A percentile compares a stretch with the other conserved stretches of the same genome.
Evolutionary conservation across 2,888 invertebrate genomes (phyloP).

Genomic region (Endotricha flammealis): DNA sequence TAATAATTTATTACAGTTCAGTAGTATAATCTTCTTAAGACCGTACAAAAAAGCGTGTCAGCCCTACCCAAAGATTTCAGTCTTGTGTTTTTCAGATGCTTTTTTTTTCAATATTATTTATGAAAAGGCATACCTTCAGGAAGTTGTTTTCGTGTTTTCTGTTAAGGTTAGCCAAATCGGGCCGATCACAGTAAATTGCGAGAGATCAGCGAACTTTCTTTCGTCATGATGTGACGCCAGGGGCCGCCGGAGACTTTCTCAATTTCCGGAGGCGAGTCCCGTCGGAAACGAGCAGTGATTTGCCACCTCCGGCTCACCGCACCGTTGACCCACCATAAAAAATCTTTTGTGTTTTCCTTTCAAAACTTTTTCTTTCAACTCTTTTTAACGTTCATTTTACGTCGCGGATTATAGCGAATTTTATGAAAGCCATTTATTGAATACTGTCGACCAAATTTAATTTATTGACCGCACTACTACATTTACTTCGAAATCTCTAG

Average conservation of each 20-base stretch:
- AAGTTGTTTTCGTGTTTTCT: background rate
- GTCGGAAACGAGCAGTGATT: slow-evolving; percentile 55
- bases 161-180: background rate
- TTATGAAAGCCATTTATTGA: background rate
- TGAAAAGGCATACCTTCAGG: background rate
- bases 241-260: slow-evolving; percentile 44
- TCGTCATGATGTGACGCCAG: slow-evolving; percentile 19
- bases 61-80: too few species aligned
- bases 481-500: too few species aligned
- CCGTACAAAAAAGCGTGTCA: too few species aligned
- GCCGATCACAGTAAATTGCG: slow-evolving; percentile 21
- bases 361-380: slow-evolving; percentile 4
- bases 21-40: too few species aligned
- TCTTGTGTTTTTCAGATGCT: too few species aligned
- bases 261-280: slow-evolving; percentile 48
- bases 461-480: too few species aligned
- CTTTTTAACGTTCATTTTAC: background rate
- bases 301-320: slow-evolving; percentile 51
- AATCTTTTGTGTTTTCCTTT: slow-evolving; percentile 23
- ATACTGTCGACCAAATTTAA: too few species aligned
- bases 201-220: slow-evolving; percentile 31
- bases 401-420: background rate
- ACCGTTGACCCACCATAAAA: slow-evolving; percentile 34
- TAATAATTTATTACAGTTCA: too few species aligned
- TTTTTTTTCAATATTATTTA: too few species aligned